These are phyloP conservation scores for Zaprionus davidi DNA, from an alignment of 1,140 invertebrate genomes.

Conservation along the genomic window DNA sequence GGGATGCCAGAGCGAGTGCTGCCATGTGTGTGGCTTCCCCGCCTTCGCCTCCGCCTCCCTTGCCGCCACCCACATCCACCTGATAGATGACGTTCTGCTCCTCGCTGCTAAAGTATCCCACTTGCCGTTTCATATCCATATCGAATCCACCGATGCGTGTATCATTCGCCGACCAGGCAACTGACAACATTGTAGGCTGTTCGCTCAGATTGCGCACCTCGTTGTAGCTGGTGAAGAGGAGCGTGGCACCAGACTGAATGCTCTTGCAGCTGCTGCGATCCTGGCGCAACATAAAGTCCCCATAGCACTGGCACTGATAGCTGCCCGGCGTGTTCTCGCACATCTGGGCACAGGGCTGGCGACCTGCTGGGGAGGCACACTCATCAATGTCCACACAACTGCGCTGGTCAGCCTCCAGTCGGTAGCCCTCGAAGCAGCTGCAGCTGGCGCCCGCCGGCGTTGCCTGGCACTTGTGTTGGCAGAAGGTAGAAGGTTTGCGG, in stretches of 20 bases:
- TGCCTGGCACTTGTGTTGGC: conserved; percentile 85
- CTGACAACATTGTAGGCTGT: conserved; percentile 72
- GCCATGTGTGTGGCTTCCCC: conserved; percentile 43
- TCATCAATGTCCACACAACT: conserved; percentile 89
- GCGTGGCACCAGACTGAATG: conserved; percentile 84
- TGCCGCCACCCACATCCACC: conserved; percentile 47
- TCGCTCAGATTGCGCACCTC: conserved; percentile 85
- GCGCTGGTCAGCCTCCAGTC: conserved; percentile 85
- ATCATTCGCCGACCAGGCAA: conserved; percentile 83
- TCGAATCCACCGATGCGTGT: conserved; percentile 85
- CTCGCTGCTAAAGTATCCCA: conserved; percentile 84
- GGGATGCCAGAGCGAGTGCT: conserved; percentile 87
- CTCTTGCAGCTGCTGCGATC: conserved; percentile 91
- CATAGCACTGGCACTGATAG: conserved; percentile 90
- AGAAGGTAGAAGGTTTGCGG: conserved; percentile 51
- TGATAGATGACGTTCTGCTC: conserved; percentile 75
- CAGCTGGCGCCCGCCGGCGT: conserved; percentile 86
- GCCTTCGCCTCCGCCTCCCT: neutral
- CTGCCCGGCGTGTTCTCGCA: conserved; percentile 90
- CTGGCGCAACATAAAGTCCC: conserved; percentile 86
- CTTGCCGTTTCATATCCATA: conserved; percentile 76
- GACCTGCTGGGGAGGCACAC: conserved; percentile 86
- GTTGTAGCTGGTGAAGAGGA: conserved; percentile 85
- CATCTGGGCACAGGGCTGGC: conserved; percentile 90
- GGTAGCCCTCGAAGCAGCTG: conserved; percentile 91